A percentile compares a stretch with the other conserved stretches of the same genome.
Evolutionary conservation across 2,797 vertebrate species (phyloP).

Genomic region (Ceyx erithaca): DNA sequence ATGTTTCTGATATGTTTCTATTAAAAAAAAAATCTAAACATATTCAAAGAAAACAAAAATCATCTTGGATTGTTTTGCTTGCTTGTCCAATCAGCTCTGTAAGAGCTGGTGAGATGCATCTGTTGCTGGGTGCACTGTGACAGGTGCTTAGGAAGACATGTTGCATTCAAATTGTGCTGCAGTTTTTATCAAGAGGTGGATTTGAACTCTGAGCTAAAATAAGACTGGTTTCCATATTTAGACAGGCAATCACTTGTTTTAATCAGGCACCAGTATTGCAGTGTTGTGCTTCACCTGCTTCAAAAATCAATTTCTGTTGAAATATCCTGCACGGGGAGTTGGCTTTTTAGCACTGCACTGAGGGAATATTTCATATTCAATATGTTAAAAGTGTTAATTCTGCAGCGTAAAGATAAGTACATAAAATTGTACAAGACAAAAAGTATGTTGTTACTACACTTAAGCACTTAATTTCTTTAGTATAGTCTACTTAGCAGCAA

Average conservation of each 20-base stretch:
- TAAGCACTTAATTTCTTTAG: not conserved
- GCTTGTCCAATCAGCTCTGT: not conserved
- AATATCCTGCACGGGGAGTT: not conserved
- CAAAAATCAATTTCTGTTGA: constrained; percentile 31
- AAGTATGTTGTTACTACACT: not conserved
- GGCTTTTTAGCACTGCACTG: not conserved
- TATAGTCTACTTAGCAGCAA: not conserved
- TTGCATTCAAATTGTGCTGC: not conserved
- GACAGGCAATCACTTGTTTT: constrained; percentile 35
- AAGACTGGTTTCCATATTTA: constrained; percentile 21
- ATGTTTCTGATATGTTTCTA: not conserved
- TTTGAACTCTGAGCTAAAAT: constrained; percentile 15
- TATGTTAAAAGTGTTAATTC: constrained; percentile 3
- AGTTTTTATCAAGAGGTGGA: constrained; percentile 2
- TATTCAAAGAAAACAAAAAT: not conserved
- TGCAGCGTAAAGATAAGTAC: not conserved
- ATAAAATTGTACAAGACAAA: not conserved
- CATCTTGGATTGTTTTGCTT: not conserved
- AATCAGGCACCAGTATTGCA: constrained; percentile 7
- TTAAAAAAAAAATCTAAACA: not conserved
- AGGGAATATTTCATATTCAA: not conserved
- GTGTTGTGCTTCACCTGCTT: not conserved
- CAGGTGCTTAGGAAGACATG: not conserved
- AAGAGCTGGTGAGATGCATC: not conserved
- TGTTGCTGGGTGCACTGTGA: not conserved